phyloP scores from a whole-genome alignment of 2,113 vertebrate species.

The Ibidorhyncha struthersii region DNA sequence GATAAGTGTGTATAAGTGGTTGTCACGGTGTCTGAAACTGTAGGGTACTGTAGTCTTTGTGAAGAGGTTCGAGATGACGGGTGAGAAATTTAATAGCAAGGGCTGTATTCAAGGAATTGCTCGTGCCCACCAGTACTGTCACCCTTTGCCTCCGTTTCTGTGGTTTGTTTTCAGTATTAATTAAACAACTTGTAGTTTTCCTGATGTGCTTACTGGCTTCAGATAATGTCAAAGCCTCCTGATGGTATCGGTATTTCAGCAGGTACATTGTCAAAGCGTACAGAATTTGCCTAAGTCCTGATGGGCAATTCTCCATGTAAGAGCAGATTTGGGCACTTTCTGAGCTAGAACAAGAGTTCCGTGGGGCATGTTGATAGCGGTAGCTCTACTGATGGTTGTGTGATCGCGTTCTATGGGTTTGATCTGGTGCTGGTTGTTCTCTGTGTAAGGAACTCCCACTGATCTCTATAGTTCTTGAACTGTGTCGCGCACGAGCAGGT shows the following conservation, averaged over 20 bases:
- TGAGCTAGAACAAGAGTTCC: neutral
- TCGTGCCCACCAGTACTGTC: neutral
- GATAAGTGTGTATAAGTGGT: neutral
- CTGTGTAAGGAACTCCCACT: neutral
- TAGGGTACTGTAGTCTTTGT: neutral
- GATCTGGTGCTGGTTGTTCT: neutral
- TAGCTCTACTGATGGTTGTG: neutral
- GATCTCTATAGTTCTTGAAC: neutral
- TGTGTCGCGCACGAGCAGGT: neutral
- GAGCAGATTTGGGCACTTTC: neutral
- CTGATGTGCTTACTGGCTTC: neutral
- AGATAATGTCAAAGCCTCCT: neutral
- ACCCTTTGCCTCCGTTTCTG: neutral
- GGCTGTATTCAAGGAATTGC: neutral
- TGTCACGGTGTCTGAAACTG: neutral
- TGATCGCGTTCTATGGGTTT: neutral
- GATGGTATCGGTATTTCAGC: neutral
- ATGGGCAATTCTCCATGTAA: neutral
- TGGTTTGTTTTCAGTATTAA: neutral
- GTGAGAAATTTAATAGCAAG: neutral
- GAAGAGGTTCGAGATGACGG: neutral
- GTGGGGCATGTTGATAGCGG: fast-evolving
- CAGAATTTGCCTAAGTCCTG: neutral
- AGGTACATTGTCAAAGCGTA: neutral
- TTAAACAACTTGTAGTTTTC: neutral